Base-by-base conservation (phyloP, 2,888 invertebrate species). In the Crossocerus cetratus region DNA sequence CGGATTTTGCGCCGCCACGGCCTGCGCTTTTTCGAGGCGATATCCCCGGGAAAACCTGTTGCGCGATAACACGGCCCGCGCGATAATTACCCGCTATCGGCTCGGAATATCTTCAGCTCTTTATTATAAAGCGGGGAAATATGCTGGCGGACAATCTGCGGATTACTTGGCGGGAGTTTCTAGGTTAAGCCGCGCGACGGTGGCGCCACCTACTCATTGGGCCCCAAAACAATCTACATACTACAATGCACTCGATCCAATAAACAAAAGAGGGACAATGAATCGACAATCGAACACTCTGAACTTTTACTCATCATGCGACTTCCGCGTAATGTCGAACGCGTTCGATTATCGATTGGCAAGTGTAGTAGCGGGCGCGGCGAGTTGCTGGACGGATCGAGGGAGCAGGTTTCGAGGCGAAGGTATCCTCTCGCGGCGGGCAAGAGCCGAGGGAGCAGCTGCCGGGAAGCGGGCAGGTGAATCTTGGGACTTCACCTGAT, bases 361-460 rank as follows among this genome's bases (percentile, higher is more conserved):
- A 11, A 32, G 32, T 11, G 32, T 4, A 32, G 32, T 11, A 11
- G 32, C 32, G 32, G 32, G 32, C 32, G 32, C 32, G 32, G 11
- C 32, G 32, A n/a, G n/a, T n/a, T n/a, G n/a, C n/a, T n/a, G n/a
- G n/a, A n/a, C n/a, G 32, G 32, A 32, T 0, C 5, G 8, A 32
- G 11, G 32, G 32, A 32, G 32, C 32, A 32, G 32, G 32, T 32
- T 49, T 49, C 16, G 49, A 5, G 16, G 16, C 11, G 49, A 16
- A 49, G 16, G 16, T 16, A 49, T 49, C 16, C 49, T 49, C 16
- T 49, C 3, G 49, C 16, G 83, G 81, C 83, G 81, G 83, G 78
- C 80, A 84, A 85, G 85, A 86, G 86, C 85, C 86, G 78, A 83
- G 86, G 77, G 83, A 88, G 81, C 89, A 89, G 89, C 88, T 89